Evolutionary conservation across 1,140 invertebrate genomes (phyloP).

Genomic region (Eulimnadia texana): DNA sequence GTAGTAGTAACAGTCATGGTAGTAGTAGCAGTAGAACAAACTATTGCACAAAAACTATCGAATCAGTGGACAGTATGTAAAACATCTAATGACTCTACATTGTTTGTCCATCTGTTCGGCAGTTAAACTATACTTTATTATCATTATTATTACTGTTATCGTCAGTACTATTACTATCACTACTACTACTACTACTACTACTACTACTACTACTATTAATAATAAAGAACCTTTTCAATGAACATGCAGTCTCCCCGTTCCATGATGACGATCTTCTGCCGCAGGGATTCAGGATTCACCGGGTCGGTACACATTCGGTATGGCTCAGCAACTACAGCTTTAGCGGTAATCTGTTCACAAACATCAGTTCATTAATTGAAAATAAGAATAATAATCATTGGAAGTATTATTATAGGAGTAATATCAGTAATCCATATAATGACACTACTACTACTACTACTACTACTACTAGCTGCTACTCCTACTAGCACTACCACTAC

Average conservation of each 20-base stretch:
- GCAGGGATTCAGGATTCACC: constrained; percentile 41
- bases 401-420: not conserved
- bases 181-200: no score
- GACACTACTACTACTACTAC: constrained; percentile 2
- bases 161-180: no score
- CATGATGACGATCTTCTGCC: constrained; percentile 66
- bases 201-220: no score
- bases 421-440: constrained; percentile 6
- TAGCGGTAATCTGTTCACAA: constrained; percentile 38
- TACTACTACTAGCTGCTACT: constrained; percentile 18
- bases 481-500: no score
- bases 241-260: constrained; percentile 89
- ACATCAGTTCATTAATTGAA: constrained; percentile 10
- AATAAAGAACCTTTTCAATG: constrained; percentile 85
- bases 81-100: no score
- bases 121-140: no score
- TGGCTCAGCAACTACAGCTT: constrained; percentile 48
- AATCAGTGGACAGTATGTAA: no score
- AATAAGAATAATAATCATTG: not conserved
- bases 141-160: no score
- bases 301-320: constrained; percentile 50
- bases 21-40: no score
- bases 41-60: no score
- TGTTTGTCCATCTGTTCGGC: no score
- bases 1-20: no score